A percentile compares a stretch with the other conserved stretches of the same genome.
phyloP scores from a whole-genome alignment of 2,888 invertebrate species.

The Pristionchus exspectatus region DNA sequence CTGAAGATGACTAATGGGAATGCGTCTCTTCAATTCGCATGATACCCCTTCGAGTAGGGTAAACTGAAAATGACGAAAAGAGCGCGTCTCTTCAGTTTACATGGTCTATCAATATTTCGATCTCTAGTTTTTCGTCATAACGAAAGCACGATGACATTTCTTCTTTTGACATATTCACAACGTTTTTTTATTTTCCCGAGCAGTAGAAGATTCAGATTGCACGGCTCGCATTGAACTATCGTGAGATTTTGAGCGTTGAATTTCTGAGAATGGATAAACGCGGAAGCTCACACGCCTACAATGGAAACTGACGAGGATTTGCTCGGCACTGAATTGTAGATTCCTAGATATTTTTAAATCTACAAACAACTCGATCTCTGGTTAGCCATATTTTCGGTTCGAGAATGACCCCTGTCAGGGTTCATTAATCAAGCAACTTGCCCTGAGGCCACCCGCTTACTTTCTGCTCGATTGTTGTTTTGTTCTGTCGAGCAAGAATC shows the following conservation, averaged over 20 bases:
- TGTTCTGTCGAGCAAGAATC: not conserved
- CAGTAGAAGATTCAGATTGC: not conserved
- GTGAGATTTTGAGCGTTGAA: not conserved
- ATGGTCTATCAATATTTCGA: not conserved
- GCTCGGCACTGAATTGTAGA: too few species aligned
- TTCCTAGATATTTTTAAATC: too few species aligned
- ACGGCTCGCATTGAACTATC: not conserved
- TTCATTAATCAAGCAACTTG: not conserved
- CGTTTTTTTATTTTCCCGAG: not conserved
- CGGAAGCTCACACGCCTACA: too few species aligned
- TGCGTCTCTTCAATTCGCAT: too few species aligned
- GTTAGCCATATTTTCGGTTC: not conserved
- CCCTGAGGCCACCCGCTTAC: not conserved
- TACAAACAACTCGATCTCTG: too few species aligned
- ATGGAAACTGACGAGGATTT: not conserved
- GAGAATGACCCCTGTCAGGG: not conserved
- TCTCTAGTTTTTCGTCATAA: too few species aligned
- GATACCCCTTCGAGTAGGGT: too few species aligned
- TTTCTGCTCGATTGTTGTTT: not conserved
- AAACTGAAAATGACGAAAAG: not conserved
- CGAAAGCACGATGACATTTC: too few species aligned
- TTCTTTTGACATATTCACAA: not conserved
- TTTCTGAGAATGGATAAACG: not conserved
- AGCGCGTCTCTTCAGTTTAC: not conserved
- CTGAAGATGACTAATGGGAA: too few species aligned